Conservation (phyloP, 2,888 invertebrate genomes). For the Gordius sp. region DNA sequence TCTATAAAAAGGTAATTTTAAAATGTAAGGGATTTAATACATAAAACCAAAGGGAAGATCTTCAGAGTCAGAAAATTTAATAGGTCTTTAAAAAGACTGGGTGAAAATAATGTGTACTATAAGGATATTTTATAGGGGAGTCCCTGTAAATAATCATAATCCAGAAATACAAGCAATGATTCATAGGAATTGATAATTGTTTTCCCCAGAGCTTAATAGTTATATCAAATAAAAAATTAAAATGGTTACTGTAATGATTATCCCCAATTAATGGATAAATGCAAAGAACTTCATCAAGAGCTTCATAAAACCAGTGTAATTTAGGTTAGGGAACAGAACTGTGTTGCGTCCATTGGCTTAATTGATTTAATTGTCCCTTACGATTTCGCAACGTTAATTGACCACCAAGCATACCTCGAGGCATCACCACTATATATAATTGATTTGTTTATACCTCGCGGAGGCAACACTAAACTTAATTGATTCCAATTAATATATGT, state of each 20-base stretch:
- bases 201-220: not conserved
- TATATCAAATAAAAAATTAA: not conserved
- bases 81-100: not conserved
- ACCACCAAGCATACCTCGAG: too few species aligned
- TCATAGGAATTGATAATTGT: not conserved
- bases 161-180: not conserved
- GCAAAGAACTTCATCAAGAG: not conserved
- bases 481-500: too few species aligned
- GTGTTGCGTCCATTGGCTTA: too few species aligned
- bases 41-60: not conserved
- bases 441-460: too few species aligned
- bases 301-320: not conserved
- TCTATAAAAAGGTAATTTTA: not conserved
- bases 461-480: too few species aligned
- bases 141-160: not conserved
- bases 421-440: too few species aligned
- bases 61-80: not conserved
- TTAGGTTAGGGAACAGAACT: not conserved
- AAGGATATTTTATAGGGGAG: slow-evolving; percentile 6
- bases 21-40: slow-evolving; percentile 3
- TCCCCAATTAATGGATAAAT: not conserved
- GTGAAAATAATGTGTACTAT: not conserved
- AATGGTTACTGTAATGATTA: not conserved
- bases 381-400: too few species aligned
- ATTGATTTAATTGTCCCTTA: too few species aligned